These are phyloP conservation scores for Bombus waltoni DNA, from an alignment of 1,140 invertebrate species.

Conservation along the genomic window DNA sequence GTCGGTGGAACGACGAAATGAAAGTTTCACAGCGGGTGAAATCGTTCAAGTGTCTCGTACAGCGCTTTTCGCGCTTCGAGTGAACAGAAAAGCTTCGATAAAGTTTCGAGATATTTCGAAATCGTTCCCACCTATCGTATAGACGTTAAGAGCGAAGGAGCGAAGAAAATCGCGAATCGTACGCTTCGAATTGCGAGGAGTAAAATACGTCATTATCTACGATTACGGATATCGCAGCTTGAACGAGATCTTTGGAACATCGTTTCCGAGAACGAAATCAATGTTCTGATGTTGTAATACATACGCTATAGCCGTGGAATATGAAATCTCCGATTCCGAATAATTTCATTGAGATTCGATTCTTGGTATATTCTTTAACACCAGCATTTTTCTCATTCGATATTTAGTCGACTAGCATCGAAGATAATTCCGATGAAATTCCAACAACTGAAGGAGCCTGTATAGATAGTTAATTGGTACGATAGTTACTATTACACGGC, in stretches of 20 bases:
- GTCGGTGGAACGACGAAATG: conserved; percentile 69
- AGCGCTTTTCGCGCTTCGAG: conserved; percentile 60
- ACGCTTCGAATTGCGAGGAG: background rate
- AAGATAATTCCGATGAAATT: no score
- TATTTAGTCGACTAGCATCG: no score
- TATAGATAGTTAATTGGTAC: no score
- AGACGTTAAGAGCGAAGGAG: conserved; percentile 31
- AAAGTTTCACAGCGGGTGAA: conserved; percentile 74
- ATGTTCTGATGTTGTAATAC: background rate
- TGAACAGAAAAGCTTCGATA: conserved; percentile 64
- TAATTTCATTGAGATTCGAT: no score
- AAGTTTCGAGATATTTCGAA: conserved; percentile 68
- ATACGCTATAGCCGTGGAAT: no score
- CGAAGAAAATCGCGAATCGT: background rate
- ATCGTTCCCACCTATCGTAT: conserved; percentile 61
- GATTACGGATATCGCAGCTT: background rate
- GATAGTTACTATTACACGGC: no score
- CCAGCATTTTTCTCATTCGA: no score
- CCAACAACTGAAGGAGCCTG: no score
- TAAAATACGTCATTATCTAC: background rate
- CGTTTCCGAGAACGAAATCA: no score
- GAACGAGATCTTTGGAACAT: no score
- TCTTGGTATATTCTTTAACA: no score
- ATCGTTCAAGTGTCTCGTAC: conserved; percentile 67
- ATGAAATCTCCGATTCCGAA: no score